A percentile compares a stretch with the other conserved stretches of the same genome.
Conservation (phyloP, 2,113 vertebrate species). For the Girardinichthys multiradiatus region DNA sequence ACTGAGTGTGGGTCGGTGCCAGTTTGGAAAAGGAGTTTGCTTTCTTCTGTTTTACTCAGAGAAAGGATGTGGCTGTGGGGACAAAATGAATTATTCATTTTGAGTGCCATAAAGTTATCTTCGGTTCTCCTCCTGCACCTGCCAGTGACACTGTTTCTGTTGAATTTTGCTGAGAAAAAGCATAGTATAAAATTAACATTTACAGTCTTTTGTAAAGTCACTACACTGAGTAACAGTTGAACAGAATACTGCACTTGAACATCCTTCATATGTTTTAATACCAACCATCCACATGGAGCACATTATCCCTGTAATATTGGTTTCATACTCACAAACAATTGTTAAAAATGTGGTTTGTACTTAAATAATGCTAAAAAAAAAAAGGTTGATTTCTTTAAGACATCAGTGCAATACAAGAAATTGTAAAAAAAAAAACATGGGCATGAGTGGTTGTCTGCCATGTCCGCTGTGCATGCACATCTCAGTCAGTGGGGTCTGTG, state of each 20-base stretch:
- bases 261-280: conserved; percentile 4
- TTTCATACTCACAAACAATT: not conserved
- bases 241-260: conserved; percentile 6
- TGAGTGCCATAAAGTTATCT: not conserved
- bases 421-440: conserved; percentile 14
- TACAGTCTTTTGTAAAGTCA: not conserved
- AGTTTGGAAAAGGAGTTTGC: conserved; percentile 22
- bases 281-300: not conserved
- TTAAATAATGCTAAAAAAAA: not conserved
- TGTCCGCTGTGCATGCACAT: conserved; percentile 57
- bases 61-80: conserved; percentile 38
- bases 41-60: conserved; percentile 37
- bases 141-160: conserved; percentile 8
- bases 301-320: not conserved
- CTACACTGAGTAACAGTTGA: not conserved
- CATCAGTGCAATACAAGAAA: conserved; percentile 44
- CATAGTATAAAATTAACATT: conserved; percentile 6
- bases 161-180: not conserved
- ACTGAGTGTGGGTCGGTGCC: conserved; percentile 4
- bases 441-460: conserved; percentile 34
- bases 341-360: not conserved
- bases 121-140: not conserved
- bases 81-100: not conserved
- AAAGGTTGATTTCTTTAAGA: not conserved
- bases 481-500: conserved; percentile 54